phyloP scores from a whole-genome alignment of 1,140 invertebrate genomes.

The Parasteatoda tepidariorum region DNA sequence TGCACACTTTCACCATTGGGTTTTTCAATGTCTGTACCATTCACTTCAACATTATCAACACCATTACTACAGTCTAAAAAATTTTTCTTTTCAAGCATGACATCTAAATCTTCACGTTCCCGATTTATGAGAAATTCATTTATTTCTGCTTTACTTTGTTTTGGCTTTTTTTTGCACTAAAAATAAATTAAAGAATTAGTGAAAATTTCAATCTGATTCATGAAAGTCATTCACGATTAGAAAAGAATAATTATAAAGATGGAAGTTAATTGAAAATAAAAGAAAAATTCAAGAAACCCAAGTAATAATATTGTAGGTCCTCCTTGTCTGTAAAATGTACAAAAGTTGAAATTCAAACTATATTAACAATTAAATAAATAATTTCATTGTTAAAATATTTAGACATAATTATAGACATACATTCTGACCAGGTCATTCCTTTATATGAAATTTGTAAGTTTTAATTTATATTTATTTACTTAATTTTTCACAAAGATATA shows the following conservation, averaged over 20 bases:
- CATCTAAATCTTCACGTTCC: slow-evolving; percentile 61
- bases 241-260: no score
- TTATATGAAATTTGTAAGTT: no score
- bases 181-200: not conserved
- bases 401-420: no score
- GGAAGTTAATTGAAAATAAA: not conserved
- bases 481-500: no score
- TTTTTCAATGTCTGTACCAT: slow-evolving; percentile 53
- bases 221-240: no score
- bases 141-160: slow-evolving; percentile 47
- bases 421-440: no score
- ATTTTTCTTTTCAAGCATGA: slow-evolving; percentile 63
- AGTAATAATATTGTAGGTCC: not conserved
- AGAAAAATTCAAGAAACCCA: not conserved
- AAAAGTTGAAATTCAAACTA: no score
- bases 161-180: slow-evolving; percentile 2
- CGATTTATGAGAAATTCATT: slow-evolving; percentile 59
- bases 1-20: slow-evolving; percentile 14
- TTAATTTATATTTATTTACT: no score
- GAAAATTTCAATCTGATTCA: not conserved
- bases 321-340: not conserved
- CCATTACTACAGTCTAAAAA: slow-evolving; percentile 51
- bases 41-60: slow-evolving; percentile 26
- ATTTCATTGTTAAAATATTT: no score
- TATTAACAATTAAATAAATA: no score